Base-by-base conservation (phyloP, 2,888 invertebrate species). In the Lepidocyrtoides sp. region DNA sequence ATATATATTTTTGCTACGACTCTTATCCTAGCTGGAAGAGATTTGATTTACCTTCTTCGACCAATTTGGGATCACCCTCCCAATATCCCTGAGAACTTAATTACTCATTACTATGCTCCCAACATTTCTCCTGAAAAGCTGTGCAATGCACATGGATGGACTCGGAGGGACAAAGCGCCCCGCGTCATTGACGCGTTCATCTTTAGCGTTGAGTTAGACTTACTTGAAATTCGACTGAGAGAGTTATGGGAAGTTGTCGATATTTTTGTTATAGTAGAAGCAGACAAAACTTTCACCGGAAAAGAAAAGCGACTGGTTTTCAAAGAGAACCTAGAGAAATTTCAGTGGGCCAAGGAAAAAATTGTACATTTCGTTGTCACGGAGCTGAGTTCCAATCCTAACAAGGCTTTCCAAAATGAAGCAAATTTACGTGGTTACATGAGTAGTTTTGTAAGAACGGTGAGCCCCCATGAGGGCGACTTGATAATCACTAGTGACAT, bases 231-330 rank as follows among this genome's bases (percentile, higher is more conserved):
- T 79, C 96, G 96, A 94, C 95, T 97, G 81, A 96, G 96, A 93
- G 96, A 97, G 94, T 95, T 97, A 20, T 95, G 96, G 82, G 95
- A 96, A 81, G 96, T 96, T 85, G 96, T 97, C 2, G 97, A 97
- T 95, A 96, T 96, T 91, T 97, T 97, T 95, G 95, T 97, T 89
- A 95, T 97, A 17, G 92, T 94, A 0, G 95, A 95, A 89, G 95
- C 95, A 5, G 95, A 95, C 88, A 94, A 93, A 84, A 95, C 95
- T 0, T 94, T 94, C 32, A 94, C 93, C 75, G 95, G 95, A 5
- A 93, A 94, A 54, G 91, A 92, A 3, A 95, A 95, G 86, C 93
- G 93, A 0, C 84, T 95, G 77, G 94, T 95, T 93, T 95, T 96
- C 86, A 95, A 95, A 88, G 95, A 95, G 84, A 95, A 95, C 93